Percentiles rank a stretch among this genome's conserved stretches.
Evolutionary conservation across 2,113 vertebrate species (phyloP).

Genomic region (Tetrax tetrax): DNA sequence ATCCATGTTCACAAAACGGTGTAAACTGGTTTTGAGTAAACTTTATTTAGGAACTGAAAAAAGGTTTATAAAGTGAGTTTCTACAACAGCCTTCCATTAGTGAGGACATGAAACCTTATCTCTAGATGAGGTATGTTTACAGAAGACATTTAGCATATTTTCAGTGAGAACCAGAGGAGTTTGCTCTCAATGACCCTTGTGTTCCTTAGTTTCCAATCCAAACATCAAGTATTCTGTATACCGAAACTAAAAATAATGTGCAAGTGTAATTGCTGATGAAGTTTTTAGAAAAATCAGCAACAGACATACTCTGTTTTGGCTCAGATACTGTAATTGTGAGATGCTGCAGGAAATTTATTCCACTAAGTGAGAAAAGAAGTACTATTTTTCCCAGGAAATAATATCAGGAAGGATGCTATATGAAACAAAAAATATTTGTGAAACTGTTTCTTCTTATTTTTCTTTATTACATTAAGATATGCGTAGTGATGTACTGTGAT

Average conservation of each 20-base stretch:
- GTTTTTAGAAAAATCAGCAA: neutral
- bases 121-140: constrained; percentile 12
- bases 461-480: neutral
- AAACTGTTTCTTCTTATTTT: neutral
- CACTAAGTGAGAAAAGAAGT: neutral
- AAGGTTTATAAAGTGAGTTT: neutral
- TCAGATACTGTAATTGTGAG: constrained; percentile 35
- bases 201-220: neutral
- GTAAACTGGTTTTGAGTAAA: neutral
- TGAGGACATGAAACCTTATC: constrained; percentile 7
- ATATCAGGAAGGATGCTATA: neutral
- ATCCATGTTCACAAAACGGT: neutral
- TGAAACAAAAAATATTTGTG: constrained; percentile 8
- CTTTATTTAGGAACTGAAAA: neutral
- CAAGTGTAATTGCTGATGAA: neutral
- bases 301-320: neutral
- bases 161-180: neutral
- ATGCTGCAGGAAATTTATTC: constrained; percentile 36
- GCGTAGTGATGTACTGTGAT: neutral
- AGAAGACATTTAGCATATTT: constrained; percentile 31
- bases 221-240: neutral
- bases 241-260: constrained; percentile 35
- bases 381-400: neutral
- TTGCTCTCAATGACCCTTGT: constrained; percentile 8
- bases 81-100: neutral